Evolutionary conservation across 2,113 vertebrate species (phyloP), one percentile per base, ranked within the genome.

Genomic region (Phaetusa simplex): DNA sequence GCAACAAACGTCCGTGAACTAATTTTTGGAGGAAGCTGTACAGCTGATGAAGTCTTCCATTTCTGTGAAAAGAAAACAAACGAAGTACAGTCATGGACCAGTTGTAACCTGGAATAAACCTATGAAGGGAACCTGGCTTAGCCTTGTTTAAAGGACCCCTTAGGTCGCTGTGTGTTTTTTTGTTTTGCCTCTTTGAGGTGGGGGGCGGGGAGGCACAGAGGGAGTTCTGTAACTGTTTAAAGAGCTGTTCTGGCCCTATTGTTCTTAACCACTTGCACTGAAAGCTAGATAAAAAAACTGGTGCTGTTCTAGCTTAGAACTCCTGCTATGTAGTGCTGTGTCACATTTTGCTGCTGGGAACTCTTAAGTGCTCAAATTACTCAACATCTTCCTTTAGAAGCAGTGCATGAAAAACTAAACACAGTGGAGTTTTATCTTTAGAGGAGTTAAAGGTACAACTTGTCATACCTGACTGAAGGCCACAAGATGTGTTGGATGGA

Each of bases 1-100:
- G 11, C 42, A 45, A 12, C 21, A 53, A 43, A 21, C 36, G 5
- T 0, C 0, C 36, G 14, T 58, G 42, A 79, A 21, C 23, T 85
- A 47, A 4, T 36, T 86, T 20, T 23, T 86, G 15, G 42, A 93
- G 65, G 34, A 71, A 53, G 23, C 12, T 70, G 13, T 70, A 26
- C 38, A 69, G 22, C 5, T 82, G 27, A 24, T 74, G 23, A 20
- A 72, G 11, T 22, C 10, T 49, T 45, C 27, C 0, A 8, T 70
- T 73, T 88, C 26, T 71, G 6, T 53, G 42, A 56, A 42, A 43
- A 45, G 13, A 40, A 72, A 23, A 8, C 2, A 8, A 67, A 81
- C 12, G 24, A 70, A 38, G 30, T 23, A 29, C 14, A 65, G 58
- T 69, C 7, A 29, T 42, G 10, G 24, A 5, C 24, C 12, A 21